Base-by-base conservation (phyloP, 2,888 invertebrate species). In the Pseudolycoriella hygida region DNA sequence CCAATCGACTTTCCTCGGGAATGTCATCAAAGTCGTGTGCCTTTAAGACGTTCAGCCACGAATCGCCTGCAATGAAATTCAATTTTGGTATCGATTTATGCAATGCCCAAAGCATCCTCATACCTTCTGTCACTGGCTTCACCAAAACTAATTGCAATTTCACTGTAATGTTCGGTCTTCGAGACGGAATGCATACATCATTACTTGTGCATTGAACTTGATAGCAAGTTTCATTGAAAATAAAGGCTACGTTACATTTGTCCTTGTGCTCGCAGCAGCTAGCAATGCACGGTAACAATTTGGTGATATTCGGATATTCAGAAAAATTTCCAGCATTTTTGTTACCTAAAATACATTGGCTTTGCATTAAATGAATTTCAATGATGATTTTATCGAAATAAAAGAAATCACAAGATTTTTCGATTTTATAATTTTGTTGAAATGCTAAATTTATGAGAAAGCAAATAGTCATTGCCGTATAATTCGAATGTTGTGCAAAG, bases 71-170 rank as follows among this genome's bases (percentile, higher is more conserved):
- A 25, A n/a, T n/a, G n/a, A 37, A n/a, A 14, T 37, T 11, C 4
- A 11, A 15, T 8, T 37, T 37, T 37, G 4, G 3, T 12, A 37
- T 4, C 37, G 37, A 14, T 31, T 19, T 53, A 53, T 56, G 4
- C 8, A n/a, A n/a, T n/a, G n/a, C n/a, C n/a, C n/a, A n/a, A n/a
- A n/a, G n/a, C n/a, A n/a, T 4, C 25, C 8, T 6, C 25, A 6
- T 56, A 69, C 68, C 76, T 58, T 70, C 72, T 12, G 71, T 63
- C 17, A 78, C 73, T 3, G 86, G 83, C 59, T 76, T 77, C 0
- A 87, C 82, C 32, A 86, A 62, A 39, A 86, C 78, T 82, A 87
- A 82, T 46, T 73, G 75, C 1, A 82, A 73, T 54, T 77, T 75
- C 32, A 74, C 71, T 8, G 70, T 68, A 52, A 73, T 67, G 51